Evolutionary conservation across 2,888 invertebrate genomes (phyloP), one percentile per base, ranked within the genome.

Genomic region (Amphipoea lucens): DNA sequence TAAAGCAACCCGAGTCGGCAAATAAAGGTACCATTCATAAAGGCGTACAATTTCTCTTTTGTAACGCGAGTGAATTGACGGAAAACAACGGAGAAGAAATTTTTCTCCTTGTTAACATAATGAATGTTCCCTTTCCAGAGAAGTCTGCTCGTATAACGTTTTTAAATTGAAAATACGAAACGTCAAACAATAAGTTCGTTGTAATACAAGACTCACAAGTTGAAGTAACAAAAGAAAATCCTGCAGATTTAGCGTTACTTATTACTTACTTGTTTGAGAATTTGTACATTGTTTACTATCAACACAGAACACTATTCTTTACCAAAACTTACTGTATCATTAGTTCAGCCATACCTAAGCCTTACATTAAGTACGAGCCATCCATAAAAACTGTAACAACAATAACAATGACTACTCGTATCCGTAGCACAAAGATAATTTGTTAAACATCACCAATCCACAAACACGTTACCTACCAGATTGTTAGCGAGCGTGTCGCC

Each of bases 1-100:
- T 79, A 78, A 78, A 84, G 51, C 67, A 76, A 73, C 76, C 66
- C 77, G 63, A 83, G 51, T 74, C 62, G 60, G 12, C 14, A 40
- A 82, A 78, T 82, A 83, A 87, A 71, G 68, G 65, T 45, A 45
- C 17, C 29, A 68, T 76, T 74, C 70, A 82, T 78, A 86, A 78
- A 86, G 66, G 68, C 67, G 75, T 54, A 78, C 71, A 70, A 67
- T 70, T 77, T 82, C 71, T 79, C 77, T 77, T 75, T 77, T 75
- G 79, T 66, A 86, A 79, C n/a, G 54, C 60, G 76, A 86, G 65
- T 79, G 48, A 79, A 75, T 82, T 75, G 86, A 83, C 48, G 79
- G 74, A 69, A 85, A 82, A 76, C 76, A 76, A 73, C 45, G 63
- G 45, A 71, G 73, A 70, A 82, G 45, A 69, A 40, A 62, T 72